phyloP scores from a whole-genome alignment of 2,888 invertebrate genomes.

The Tiliacea aurago region DNA sequence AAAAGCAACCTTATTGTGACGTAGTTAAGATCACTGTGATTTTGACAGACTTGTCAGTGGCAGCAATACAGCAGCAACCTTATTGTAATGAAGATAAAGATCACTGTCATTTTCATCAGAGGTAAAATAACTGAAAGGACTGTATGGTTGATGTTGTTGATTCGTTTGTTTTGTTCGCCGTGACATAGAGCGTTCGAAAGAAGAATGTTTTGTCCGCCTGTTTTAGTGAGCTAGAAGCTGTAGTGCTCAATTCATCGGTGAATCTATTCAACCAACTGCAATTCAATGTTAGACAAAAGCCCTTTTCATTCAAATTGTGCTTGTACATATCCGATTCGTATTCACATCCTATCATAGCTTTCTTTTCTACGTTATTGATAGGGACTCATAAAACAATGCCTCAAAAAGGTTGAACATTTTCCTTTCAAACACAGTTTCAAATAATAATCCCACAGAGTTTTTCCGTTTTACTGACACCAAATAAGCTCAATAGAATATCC shows the following conservation, averaged over 20 bases:
- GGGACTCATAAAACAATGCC: background rate
- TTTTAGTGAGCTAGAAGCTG: background rate
- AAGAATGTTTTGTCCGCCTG: background rate
- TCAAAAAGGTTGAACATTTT: background rate
- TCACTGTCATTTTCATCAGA: background rate
- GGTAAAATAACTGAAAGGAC: background rate
- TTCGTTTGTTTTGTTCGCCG: background rate
- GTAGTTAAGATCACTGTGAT: background rate
- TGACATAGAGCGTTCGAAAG: background rate
- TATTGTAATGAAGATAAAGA: background rate
- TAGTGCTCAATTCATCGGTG: background rate
- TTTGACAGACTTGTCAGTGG: background rate
- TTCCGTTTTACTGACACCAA: background rate
- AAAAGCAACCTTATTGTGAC: background rate
- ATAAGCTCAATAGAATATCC: background rate
- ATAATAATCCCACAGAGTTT: conserved; percentile 1
- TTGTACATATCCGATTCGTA: conserved; percentile 6
- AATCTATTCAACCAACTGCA: background rate
- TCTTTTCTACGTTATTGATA: background rate
- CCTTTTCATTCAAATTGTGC: conserved; percentile 9
- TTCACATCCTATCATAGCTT: background rate
- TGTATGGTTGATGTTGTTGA: background rate
- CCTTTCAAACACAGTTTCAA: background rate
- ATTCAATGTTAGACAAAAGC: background rate
- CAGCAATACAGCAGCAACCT: background rate